Conservation (phyloP, 2,888 invertebrate genomes). For the Synergus gifuensis region DNA sequence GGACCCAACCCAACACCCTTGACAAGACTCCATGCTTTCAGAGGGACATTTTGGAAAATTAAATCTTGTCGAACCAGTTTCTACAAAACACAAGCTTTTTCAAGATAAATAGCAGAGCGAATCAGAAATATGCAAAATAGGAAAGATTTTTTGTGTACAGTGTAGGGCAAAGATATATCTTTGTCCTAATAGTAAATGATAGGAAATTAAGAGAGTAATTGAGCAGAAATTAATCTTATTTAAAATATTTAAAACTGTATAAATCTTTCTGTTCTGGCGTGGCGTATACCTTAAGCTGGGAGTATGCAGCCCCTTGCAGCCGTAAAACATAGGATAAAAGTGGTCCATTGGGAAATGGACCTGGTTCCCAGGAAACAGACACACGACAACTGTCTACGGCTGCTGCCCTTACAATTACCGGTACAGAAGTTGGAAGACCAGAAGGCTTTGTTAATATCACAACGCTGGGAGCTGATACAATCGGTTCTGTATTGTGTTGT, state of each 20-base stretch:
- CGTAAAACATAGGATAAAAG: slow-evolving; percentile 91
- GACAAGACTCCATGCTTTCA: not conserved
- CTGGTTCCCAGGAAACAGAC: slow-evolving; percentile 93
- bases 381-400: slow-evolving; percentile 90
- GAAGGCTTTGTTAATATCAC: slow-evolving; percentile 87
- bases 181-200: not conserved
- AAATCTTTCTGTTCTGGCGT: slow-evolving; percentile 67
- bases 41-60: not conserved
- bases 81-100: not conserved
- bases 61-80: slow-evolving; percentile 7
- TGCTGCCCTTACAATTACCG: slow-evolving; percentile 86
- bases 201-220: not conserved
- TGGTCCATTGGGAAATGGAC: slow-evolving; percentile 92
- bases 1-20: not conserved
- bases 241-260: slow-evolving; percentile 8
- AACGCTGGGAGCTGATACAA: slow-evolving; percentile 87
- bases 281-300: slow-evolving; percentile 83
- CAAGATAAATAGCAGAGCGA: not conserved
- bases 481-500: slow-evolving; percentile 82
- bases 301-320: slow-evolving; percentile 81
- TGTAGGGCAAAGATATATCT: slow-evolving; percentile 34
- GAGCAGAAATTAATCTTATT: not conserved
- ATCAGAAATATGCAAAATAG: not conserved
- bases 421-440: slow-evolving; percentile 88
- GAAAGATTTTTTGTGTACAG: slow-evolving; percentile 26